Percentiles rank a stretch among this genome's conserved stretches.
Evolutionary conservation across 1,140 invertebrate species (phyloP).

Genomic region (Popillia japonica): DNA sequence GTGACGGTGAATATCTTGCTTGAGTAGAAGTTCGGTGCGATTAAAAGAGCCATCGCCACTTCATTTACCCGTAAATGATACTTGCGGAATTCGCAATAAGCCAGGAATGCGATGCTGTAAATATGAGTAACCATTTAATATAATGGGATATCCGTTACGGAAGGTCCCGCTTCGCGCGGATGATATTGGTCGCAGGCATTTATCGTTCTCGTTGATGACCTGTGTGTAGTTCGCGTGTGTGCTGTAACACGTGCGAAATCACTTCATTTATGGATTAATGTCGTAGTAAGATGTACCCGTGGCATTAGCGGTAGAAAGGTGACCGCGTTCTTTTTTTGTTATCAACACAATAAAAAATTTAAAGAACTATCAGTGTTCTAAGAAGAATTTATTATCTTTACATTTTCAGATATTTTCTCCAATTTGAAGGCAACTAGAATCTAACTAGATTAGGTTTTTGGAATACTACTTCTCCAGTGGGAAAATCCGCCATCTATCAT

Average conservation of each 20-base stretch:
- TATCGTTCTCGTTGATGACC: slow-evolving; percentile 23
- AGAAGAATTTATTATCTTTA: too few relatives aligned
- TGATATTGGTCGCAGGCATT: slow-evolving; percentile 1
- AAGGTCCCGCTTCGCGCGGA: background rate
- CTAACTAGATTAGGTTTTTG: too few relatives aligned
- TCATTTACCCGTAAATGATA: slow-evolving; percentile 54
- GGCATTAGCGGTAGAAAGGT: too few relatives aligned
- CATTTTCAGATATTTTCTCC: too few relatives aligned
- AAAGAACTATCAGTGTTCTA: too few relatives aligned
- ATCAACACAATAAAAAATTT: too few relatives aligned
- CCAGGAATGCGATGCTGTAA: slow-evolving; percentile 55
- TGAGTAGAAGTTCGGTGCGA: slow-evolving; percentile 3
- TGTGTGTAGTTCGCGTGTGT: background rate
- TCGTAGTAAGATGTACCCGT: too few relatives aligned
- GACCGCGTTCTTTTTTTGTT: too few relatives aligned
- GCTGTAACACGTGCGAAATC: background rate
- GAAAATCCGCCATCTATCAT: too few relatives aligned
- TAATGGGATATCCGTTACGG: slow-evolving; percentile 21
- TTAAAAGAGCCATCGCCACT: slow-evolving; percentile 38
- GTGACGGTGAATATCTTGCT: background rate
- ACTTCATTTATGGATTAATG: background rate
- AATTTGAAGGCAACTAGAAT: too few relatives aligned
- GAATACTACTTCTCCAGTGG: too few relatives aligned
- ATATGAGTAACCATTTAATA: slow-evolving; percentile 55
- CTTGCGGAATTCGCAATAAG: slow-evolving; percentile 59